phyloP scores from a whole-genome alignment of 2,113 vertebrate species.

The Elanoides forficatus region DNA sequence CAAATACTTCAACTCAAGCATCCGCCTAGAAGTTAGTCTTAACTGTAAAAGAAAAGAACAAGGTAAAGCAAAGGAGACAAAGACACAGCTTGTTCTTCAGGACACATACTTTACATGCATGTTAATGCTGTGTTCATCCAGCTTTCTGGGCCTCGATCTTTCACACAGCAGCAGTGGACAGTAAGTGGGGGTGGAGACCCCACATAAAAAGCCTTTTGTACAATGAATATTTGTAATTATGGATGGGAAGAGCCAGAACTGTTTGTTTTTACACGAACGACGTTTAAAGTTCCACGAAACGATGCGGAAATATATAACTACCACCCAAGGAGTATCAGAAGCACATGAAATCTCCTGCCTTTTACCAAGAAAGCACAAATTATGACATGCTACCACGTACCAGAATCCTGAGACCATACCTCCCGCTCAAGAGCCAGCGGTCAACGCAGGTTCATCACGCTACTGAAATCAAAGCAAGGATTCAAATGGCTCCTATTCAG shows the following conservation, averaged over 20 bases:
- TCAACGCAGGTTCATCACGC: accelerated
- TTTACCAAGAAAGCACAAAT: neutral
- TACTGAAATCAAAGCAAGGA: neutral
- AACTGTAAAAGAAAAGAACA: too few species aligned
- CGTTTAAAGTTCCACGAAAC: neutral
- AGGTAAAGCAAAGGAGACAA: neutral
- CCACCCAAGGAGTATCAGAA: neutral
- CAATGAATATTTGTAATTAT: neutral
- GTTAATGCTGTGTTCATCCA: neutral
- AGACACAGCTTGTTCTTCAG: neutral
- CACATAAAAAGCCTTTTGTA: neutral
- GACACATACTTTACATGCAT: neutral
- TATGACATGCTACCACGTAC: accelerated
- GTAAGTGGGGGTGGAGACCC: neutral
- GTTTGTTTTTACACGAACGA: neutral
- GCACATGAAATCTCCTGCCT: neutral
- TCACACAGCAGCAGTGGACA: neutral
- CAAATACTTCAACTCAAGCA: neutral
- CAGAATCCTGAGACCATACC: neutral
- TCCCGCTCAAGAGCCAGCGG: neutral
- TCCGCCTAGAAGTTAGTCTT: neutral
- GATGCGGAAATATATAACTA: accelerated
- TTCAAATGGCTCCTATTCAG: neutral
- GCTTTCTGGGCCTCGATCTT: neutral
- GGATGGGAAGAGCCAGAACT: neutral